A percentile compares a stretch with the other conserved stretches of the same genome.
Conservation (phyloP, 2,888 invertebrate genomes). For the Crematogaster levior region DNA sequence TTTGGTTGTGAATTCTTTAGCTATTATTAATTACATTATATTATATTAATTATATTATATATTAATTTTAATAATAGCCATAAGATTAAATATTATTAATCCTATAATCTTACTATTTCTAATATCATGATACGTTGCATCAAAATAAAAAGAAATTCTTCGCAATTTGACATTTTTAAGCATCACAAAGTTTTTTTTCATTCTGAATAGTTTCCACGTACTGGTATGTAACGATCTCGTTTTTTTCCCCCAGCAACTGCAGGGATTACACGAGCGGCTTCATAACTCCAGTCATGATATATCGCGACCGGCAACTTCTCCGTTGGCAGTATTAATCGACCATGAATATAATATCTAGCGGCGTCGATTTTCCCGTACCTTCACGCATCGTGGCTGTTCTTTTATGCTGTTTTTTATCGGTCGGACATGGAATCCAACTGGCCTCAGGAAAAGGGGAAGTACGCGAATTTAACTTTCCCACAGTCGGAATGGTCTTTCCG, state of each 20-base stretch:
- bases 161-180: not conserved
- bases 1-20: not conserved
- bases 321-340: constrained; percentile 48
- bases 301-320: constrained; percentile 46
- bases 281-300: constrained; percentile 41
- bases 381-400: constrained; percentile 11
- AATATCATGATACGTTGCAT: not conserved
- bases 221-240: constrained; percentile 3
- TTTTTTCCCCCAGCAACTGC: constrained; percentile 15
- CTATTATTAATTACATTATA: not conserved
- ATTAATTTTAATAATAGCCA: not conserved
- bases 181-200: not conserved
- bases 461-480: constrained; percentile 52
- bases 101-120: not conserved
- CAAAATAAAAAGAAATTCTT: not conserved
- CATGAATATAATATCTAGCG: constrained; percentile 44
- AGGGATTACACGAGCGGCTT: constrained; percentile 37
- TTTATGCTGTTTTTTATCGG: constrained; percentile 32
- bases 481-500: constrained; percentile 44
- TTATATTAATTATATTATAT: too few relatives aligned
- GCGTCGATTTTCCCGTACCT: constrained; percentile 45
- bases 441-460: not conserved
- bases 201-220: not conserved
- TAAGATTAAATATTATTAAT: constrained; percentile 20
- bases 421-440: constrained; percentile 4